Evolutionary conservation across 1,140 invertebrate species (phyloP).

Genomic region (Megalonaias nervosa): DNA sequence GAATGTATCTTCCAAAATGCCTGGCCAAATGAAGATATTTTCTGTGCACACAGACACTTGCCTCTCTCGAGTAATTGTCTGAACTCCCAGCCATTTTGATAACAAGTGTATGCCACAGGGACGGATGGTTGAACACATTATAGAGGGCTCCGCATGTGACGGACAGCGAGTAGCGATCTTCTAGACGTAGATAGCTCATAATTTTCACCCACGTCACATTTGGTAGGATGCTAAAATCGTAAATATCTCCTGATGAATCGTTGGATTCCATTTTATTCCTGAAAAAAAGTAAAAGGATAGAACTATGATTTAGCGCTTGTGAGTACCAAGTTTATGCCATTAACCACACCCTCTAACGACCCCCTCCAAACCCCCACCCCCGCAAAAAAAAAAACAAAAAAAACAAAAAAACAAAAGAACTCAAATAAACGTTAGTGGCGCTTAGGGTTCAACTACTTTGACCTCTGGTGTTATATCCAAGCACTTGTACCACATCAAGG

Average conservation of each 20-base stretch:
- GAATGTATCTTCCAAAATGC: conserved; percentile 45
- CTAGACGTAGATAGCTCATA: conserved; percentile 33
- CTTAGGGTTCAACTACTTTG: too few species aligned
- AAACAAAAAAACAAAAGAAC: too few species aligned
- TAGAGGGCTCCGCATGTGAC: conserved; percentile 35
- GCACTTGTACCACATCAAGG: too few species aligned
- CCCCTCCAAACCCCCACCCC: too few species aligned
- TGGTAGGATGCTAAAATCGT: conserved; percentile 44
- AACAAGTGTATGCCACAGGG: conserved; percentile 40
- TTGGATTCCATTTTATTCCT: too few species aligned
- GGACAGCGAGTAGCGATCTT: conserved; percentile 35
- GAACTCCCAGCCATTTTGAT: conserved; percentile 34
- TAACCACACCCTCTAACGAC: too few species aligned
- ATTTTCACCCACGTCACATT: conserved; percentile 46
- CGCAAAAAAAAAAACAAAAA: too few species aligned
- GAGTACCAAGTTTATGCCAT: too few species aligned
- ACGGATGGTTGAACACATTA: conserved; percentile 47
- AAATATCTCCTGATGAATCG: neutral
- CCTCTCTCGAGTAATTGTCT: conserved; percentile 30
- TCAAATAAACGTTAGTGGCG: too few species aligned
- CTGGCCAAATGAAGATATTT: conserved; percentile 31
- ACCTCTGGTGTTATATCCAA: too few species aligned
- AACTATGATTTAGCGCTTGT: too few species aligned
- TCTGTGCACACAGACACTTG: conserved; percentile 9
- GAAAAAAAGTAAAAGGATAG: too few species aligned